Base-by-base conservation (phyloP, 2,797 vertebrate genomes). In the Poecile montanus region DNA sequence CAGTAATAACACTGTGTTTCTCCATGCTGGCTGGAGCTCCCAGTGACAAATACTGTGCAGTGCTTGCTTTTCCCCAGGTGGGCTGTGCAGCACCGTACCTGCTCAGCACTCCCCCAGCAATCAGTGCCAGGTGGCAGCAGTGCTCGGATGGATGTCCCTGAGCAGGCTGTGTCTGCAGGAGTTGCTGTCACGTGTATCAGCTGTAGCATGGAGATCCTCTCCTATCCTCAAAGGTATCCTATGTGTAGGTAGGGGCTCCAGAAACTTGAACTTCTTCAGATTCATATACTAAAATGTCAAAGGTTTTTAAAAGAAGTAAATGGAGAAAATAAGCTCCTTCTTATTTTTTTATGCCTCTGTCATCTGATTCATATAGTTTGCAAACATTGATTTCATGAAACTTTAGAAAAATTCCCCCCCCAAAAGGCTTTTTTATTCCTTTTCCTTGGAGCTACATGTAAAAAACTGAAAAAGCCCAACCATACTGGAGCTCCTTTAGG, bases 121-220 rank as follows among this genome's bases (percentile, higher is more conserved):
- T 3, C 27, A 8, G 21, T 36, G 70, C n/a, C 7, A 20, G 38
- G 54, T 14, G 15, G 19, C 58, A 47, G 29, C 62, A 26, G 29
- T 1, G 0, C 63, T 71, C 0, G 0, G 29, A 14, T 0, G 11
- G 73, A 56, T 34, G 13, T 68, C 36, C 36, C n/a, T 14, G n/a
- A 29, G 51, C 42, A 34, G 44, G 26, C 25, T 66, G 8, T 0
- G 0, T 66, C 65, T 67, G 40, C 68, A 40, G n/a, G n/a, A 56
- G 16, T 13, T 83, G 27, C 48, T 82, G 60, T 25, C 45, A 16
- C 0, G 0, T 6, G 3, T 36, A 30, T 18, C 22, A 47, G 71
- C 23, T 36, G 42, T n/a, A 58, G 42, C 9, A 9, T 25, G 26
- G 72, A 79, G 40, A 53, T n/a, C 9, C 15, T 58, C 56, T 72